Base-by-base conservation (phyloP, 2,888 invertebrate species). In the Selenia dentaria region DNA sequence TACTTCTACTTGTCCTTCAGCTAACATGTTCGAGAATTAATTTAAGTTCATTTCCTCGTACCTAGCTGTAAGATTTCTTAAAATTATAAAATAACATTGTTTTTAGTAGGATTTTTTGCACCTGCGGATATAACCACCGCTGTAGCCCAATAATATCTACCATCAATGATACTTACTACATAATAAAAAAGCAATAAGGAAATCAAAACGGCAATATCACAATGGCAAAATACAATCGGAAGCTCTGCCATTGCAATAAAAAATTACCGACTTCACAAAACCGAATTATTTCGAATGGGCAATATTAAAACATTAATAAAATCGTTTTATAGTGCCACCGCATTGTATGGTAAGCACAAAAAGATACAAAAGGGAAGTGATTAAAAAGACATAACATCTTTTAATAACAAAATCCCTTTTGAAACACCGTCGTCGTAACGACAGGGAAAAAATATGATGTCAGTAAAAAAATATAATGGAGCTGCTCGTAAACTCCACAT, bases 391-490 rank as follows among this genome's bases (percentile, higher is more conserved):
- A 87, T 87, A 84, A 84, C 62, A 70, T 74, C 80, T 79, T 81
- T 79, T 74, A 76, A 76, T 74, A 66, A 68, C 64, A 80, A 80
- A 74, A 76, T 75, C 73, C 79, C 79, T 79, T 83, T 88, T 84
- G 79, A 85, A 78, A 68, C 74, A 68, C 84, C 84, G 82, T 79
- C 72, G 83, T 82, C 79, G 76, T 71, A 67, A 75, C 68, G 79
- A 71, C 77, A 75, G 76, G 78, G n/a, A 79, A 74, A 79, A 88
- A 85, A 86, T 88, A 87, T 79, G 83, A 84, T 71, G 77, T 76
- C 84, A 82, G 81, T 88, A 88, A 89, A 49, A 41, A 60, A 88
- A 86, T 82, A 83, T 89, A 88, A 89, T 84, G 82, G 83, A 71
- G 68, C 65, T 64, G 66, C 72, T 87, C 89, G 85, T 89, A 88